A percentile compares a stretch with the other conserved stretches of the same genome.
These are phyloP conservation scores for Adelphocoris suturalis DNA, from an alignment of 2,888 invertebrate species.

Conservation along the genomic window DNA sequence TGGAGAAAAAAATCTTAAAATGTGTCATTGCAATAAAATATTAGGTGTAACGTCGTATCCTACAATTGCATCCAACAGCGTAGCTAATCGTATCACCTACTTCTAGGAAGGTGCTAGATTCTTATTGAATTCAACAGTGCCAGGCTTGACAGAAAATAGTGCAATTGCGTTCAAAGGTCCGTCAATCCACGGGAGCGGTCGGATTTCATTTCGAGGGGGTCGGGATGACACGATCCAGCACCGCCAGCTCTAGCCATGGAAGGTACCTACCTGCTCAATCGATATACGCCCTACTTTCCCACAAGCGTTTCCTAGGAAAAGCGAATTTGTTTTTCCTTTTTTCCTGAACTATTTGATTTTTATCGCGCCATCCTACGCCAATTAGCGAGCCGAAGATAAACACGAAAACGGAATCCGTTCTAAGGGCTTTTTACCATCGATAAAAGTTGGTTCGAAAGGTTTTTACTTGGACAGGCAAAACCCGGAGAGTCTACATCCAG, in stretches of 20 bases:
- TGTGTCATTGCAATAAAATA: too few relatives aligned
- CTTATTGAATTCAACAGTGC: too few relatives aligned
- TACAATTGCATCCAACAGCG: too few relatives aligned
- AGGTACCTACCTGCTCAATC: conserved; percentile 17
- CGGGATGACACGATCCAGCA: conserved; percentile 41
- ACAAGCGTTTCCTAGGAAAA: conserved; percentile 25
- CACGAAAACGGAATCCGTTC: conserved; percentile 4
- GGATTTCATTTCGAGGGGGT: background rate
- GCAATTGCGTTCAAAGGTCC: background rate
- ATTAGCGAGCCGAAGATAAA: background rate
- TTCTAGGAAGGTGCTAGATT: too few relatives aligned
- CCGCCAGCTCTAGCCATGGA: conserved; percentile 10
- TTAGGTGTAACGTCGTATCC: too few relatives aligned
- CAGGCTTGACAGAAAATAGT: background rate
- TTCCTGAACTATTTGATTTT: background rate
- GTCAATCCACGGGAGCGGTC: background rate
- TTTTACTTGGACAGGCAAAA: too few relatives aligned
- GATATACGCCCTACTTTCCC: conserved; percentile 33
- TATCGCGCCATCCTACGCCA: background rate
- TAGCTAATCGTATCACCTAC: too few relatives aligned
- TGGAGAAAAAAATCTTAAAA: too few relatives aligned
- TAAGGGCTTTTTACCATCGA: background rate
- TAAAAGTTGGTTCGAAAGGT: background rate
- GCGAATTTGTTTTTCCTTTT: background rate
- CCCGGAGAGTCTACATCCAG: too few relatives aligned